Evolutionary conservation across 1,140 invertebrate genomes (phyloP), one percentile per base, ranked within the genome.

Genomic region (Frieseomelitta varia): DNA sequence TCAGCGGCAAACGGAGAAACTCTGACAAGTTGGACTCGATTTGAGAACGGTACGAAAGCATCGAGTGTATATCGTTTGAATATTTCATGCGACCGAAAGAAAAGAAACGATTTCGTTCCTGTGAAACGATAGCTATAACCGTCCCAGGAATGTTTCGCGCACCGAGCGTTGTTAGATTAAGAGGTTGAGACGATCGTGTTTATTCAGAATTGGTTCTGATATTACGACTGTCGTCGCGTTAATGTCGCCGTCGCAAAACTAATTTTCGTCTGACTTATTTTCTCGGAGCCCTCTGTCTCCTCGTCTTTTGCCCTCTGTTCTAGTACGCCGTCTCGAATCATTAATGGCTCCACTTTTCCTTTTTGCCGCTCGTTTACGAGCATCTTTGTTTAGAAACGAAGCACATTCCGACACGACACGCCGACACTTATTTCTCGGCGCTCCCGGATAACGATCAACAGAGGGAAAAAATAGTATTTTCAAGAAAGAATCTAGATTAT

Each of bases 201-300:
- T 72, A 84, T 56, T 79, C 67, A 65, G 65, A 15, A 65, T 61
- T 30, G 17, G 11, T n/a, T 0, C 39, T 55, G 14, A 58, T 61
- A 61, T 17, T n/a, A 51, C 69, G 10, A 47, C 8, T 30, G 71
- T 3, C 11, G 30, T 63, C 51, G 14, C 12, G 30, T 84, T 87
- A 87, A 77, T 77, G 68, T 81, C 61, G 11, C 68, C 17, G 61
- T 58, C 73, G n/a, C 76, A 69, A 87, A 79, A 58, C 15, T 56
- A n/a, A 56, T 47, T 39, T 2, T 63, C 21, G 6, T 10, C 30
- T 11, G 21, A 0, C 17, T 4, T n/a, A 65, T 67, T 80, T 76
- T 72, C 72, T 84, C n/a, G 10, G 58, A 61, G 58, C 3, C 67
- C 63, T 53, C 8, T 65, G 21, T 21, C n/a, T n/a, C 39, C 12